phyloP scores from a whole-genome alignment of 1,140 invertebrate species.

The Euwallacea similis region DNA sequence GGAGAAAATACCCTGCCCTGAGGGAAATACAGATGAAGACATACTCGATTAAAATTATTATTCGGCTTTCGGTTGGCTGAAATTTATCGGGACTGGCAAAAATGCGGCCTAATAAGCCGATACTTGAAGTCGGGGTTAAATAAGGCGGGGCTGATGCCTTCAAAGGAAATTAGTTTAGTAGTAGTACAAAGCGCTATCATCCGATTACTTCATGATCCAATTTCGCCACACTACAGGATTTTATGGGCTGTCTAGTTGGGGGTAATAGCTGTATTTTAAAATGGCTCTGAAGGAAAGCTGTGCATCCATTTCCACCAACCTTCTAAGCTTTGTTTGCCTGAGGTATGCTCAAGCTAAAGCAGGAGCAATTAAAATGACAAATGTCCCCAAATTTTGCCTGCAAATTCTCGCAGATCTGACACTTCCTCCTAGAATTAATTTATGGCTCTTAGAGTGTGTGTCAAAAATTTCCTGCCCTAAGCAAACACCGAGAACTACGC shows the following conservation, averaged over 20 bases:
- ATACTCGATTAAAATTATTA: background rate
- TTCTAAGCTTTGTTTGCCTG: slow-evolving; percentile 5
- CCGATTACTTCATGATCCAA: slow-evolving; percentile 2
- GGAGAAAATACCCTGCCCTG: background rate
- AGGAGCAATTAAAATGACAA: slow-evolving; percentile 18
- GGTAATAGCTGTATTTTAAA: background rate
- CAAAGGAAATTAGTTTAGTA: slow-evolving; percentile 11
- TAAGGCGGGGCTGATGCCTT: background rate
- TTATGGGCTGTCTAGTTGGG: background rate
- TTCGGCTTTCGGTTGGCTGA: background rate
- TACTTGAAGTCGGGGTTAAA: background rate
- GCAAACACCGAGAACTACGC: no score
- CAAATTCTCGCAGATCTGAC: slow-evolving; percentile 18
- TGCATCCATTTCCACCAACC: background rate
- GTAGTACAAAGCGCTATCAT: background rate
- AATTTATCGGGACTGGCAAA: no score
- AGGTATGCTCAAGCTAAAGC: slow-evolving; percentile 5
- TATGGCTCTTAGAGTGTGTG: slow-evolving; percentile 15
- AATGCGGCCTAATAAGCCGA: background rate
- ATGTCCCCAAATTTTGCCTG: slow-evolving; percentile 19
- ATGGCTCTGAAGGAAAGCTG: background rate
- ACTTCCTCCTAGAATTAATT: slow-evolving; percentile 19
- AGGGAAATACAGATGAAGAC: background rate
- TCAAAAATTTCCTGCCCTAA: slow-evolving; percentile 15
- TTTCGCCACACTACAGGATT: background rate